A percentile compares a stretch with the other conserved stretches of the same genome.
Evolutionary conservation across 2,888 invertebrate species (phyloP).

Genomic region (Agonopterix arenella): DNA sequence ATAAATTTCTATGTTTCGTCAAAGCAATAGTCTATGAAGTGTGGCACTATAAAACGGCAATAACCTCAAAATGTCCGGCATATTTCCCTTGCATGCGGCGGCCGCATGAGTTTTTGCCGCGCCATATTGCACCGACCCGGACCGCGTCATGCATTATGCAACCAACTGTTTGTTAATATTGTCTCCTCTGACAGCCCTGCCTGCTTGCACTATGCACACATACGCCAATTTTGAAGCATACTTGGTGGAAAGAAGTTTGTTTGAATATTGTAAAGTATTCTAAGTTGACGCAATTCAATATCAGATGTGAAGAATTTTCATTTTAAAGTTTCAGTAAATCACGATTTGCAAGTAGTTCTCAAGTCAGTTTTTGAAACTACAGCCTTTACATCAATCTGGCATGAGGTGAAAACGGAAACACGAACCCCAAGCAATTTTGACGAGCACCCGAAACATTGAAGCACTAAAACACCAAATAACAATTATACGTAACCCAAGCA

Average conservation of each 20-base stretch:
- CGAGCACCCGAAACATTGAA: constrained; percentile 6
- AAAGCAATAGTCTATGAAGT: too few species aligned
- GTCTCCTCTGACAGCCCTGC: constrained; percentile 10
- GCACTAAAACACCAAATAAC: constrained; percentile 33
- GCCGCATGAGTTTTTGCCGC: constrained; percentile 23
- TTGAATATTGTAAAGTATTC: too few species aligned
- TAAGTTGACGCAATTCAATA: too few species aligned
- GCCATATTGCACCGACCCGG: constrained; percentile 23
- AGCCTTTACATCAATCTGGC: too few species aligned
- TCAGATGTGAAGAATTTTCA: not conserved
- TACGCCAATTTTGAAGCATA: not conserved
- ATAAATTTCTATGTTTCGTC: too few species aligned
- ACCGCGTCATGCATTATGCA: constrained; percentile 41
- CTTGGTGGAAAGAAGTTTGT: too few species aligned
- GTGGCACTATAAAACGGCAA: constrained; percentile 1
- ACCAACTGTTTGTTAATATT: constrained; percentile 32
- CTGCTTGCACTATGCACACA: constrained; percentile 7
- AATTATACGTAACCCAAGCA: constrained; percentile 31
- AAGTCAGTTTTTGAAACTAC: not conserved
- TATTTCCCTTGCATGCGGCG: constrained; percentile 1
- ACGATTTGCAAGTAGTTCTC: not conserved
- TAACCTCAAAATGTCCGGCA: not conserved
- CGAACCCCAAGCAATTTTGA: too few species aligned
- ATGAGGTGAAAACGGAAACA: too few species aligned
- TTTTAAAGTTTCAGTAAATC: not conserved